Evolutionary conservation across 1,140 invertebrate species (phyloP), one percentile per base, ranked within the genome.

Genomic region (Apis dorsata): DNA sequence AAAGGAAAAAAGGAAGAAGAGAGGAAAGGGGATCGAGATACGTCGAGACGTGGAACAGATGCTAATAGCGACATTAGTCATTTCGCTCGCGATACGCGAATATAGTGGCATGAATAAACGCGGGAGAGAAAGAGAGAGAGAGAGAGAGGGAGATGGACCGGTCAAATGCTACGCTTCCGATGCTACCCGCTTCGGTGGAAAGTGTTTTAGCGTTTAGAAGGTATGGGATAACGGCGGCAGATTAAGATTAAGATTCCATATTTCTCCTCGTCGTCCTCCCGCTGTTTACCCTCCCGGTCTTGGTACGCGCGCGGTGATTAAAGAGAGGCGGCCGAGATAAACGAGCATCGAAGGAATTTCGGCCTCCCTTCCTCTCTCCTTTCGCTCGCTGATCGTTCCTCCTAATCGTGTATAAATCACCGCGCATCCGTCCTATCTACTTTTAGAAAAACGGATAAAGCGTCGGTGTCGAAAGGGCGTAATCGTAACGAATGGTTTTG

Each of bases 31-130:
- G 53, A 49, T 71, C 76, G 69, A 71, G 81, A 86, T 84, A 86
- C 85, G 91, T 91, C 89, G 90, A 92, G 88, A 91, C 84, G 88
- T 90, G 75, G 82, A 76, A 70, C n/a, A 63, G 66, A 68, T 53
- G 84, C 90, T 93, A 93, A 93, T 92, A 92, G 91, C 92, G 88
- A 90, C 91, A 93, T 93, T 92, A 93, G 88, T 93, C 92, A 92
- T 92, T 92, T 92, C 86, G 71, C 83, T 85, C 82, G 81, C 34
- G 91, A 93, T 92, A 93, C 88, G 91, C 90, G 92, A 93, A 93
- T 7, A 44, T 92, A 92, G 92, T 92, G 86, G 91, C 91, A 93
- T 92, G 91, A 92, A 91, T 92, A 92, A 91, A 34, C 2, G 34
- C 81, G 72, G 49, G 70, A 34, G 60, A 73, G 53, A 55, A 71